Conservation (phyloP, 2,113 vertebrate genomes). For the Ptyas mucosa region DNA sequence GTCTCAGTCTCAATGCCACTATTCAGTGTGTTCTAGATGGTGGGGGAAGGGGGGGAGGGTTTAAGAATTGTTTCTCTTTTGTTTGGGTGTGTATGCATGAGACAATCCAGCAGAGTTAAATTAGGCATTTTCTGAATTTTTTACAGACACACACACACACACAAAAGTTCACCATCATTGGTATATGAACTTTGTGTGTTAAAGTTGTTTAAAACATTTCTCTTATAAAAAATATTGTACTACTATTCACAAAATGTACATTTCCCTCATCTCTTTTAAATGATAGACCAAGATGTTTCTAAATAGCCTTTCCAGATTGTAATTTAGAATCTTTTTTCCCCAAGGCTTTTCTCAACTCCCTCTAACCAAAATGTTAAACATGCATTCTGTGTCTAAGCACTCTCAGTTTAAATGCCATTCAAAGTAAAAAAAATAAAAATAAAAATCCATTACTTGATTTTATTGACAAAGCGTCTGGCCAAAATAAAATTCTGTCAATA, state of each 20-base stretch:
- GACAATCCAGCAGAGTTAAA: no score
- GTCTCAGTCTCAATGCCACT: no score
- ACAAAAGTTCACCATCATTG: no score
- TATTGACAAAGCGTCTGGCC: neutral
- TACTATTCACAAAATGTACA: constrained; percentile 23
- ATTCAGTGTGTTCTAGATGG: no score
- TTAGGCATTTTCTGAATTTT: no score
- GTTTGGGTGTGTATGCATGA: no score
- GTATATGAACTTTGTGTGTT: neutral
- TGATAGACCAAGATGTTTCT: constrained; percentile 21
- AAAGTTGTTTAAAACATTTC: neutral
- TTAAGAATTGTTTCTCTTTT: no score
- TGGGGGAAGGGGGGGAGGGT: no score
- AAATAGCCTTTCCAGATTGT: constrained; percentile 24
- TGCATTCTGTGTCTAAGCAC: no score
- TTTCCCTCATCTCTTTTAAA: constrained; percentile 17
- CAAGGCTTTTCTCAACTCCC: neutral
- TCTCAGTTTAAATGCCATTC: no score
- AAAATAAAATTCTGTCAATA: neutral
- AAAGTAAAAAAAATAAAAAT: no score
- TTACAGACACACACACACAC: no score
- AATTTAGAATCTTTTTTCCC: neutral
- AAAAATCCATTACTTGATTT: neutral
- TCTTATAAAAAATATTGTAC: neutral
- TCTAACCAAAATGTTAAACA: neutral